Percentiles rank a stretch among this genome's conserved stretches.
Conservation (phyloP, 2,113 vertebrate species). For the Montifringilla adamsi region DNA sequence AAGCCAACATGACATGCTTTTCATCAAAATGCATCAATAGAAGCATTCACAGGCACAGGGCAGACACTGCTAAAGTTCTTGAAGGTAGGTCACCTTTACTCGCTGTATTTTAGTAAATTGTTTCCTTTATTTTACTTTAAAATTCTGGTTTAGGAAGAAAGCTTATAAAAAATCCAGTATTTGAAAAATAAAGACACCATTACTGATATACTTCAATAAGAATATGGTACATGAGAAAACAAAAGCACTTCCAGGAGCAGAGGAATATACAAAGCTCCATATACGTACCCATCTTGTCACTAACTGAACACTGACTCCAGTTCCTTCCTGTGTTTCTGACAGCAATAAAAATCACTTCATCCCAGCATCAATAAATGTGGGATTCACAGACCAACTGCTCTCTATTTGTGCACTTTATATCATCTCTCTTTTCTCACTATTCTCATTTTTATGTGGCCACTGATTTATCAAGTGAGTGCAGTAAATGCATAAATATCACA, state of each 20-base stretch:
- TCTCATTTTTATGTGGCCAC: background rate
- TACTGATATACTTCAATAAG: background rate
- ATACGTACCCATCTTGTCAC: background rate
- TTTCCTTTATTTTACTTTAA: background rate
- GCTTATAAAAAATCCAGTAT: background rate
- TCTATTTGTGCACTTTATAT: background rate
- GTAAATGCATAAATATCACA: background rate
- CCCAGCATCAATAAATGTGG: background rate
- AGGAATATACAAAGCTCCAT: background rate
- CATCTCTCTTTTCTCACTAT: background rate
- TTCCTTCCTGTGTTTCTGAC: background rate
- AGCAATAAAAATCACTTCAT: background rate
- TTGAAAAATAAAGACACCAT: background rate
- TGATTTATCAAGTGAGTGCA: background rate
- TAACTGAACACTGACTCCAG: background rate
- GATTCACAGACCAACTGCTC: background rate
- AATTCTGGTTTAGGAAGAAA: background rate
- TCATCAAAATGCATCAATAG: background rate
- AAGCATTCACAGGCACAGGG: background rate
- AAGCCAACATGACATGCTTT: background rate
- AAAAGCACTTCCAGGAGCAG: background rate
- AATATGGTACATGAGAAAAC: rapidly evolving
- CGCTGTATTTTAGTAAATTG: background rate
- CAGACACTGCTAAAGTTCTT: background rate
- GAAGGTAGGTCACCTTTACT: background rate